phyloP scores from a whole-genome alignment of 2,888 invertebrate species.

The Drosophila antonietae region DNA sequence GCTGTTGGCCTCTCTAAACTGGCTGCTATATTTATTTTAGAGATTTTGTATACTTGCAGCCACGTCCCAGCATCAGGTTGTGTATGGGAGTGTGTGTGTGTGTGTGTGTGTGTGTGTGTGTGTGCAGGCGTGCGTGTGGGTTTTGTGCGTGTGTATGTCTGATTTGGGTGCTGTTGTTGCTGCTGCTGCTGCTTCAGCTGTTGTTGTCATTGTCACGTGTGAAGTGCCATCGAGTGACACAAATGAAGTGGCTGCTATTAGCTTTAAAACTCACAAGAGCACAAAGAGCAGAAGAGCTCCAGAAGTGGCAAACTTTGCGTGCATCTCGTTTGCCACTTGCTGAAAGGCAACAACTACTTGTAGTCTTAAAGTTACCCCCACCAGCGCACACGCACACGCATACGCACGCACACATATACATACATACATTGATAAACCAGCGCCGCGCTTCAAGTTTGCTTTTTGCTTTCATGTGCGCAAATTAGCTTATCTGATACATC shows the following conservation, averaged over 20 bases:
- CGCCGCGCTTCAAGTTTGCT: constrained; percentile 27
- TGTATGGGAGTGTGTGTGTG: constrained; percentile 8
- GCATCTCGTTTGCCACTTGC: constrained; percentile 47
- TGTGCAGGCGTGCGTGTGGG: constrained; percentile 5
- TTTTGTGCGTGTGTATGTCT: constrained; percentile 24
- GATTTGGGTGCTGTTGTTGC: constrained; percentile 35
- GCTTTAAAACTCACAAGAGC: constrained; percentile 69
- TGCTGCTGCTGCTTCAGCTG: constrained; percentile 25
- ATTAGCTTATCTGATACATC: constrained; percentile 80
- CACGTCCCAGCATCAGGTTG: constrained; percentile 24
- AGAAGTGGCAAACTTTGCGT: constrained; percentile 59
- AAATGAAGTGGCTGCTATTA: constrained; percentile 78
- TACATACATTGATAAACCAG: not conserved
- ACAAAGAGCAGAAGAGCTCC: constrained; percentile 34
- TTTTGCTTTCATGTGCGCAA: constrained; percentile 67
- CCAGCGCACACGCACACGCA: not conserved
- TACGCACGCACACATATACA: not conserved
- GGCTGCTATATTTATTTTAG: constrained; percentile 65
- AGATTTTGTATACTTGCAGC: constrained; percentile 67
- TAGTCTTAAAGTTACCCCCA: constrained; percentile 48
- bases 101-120: not conserved
- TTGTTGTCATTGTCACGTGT: constrained; percentile 79
- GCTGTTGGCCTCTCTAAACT: constrained; percentile 16
- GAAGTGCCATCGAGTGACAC: constrained; percentile 75
- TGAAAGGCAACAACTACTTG: constrained; percentile 43